Percentiles rank a stretch among this genome's conserved stretches.
These are phyloP conservation scores for Epicauta chinensis DNA, from an alignment of 1,140 invertebrate genomes.

Conservation along the genomic window DNA sequence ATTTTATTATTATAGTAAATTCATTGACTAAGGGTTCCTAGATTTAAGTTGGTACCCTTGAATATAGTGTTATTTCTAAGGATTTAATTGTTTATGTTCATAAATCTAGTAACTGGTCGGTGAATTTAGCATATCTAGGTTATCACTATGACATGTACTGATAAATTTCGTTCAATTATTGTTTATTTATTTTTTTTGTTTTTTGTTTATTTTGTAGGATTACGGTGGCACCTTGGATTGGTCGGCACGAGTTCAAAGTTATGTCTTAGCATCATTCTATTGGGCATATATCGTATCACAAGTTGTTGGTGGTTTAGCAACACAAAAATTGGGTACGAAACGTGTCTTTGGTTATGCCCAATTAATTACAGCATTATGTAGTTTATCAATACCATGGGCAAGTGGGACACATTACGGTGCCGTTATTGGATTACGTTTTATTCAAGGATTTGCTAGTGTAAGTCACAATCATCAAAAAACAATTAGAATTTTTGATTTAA, in stretches of 20 bases:
- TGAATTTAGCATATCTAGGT: no score
- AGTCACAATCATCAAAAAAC: conserved; percentile 26
- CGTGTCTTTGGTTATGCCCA: conserved; percentile 69
- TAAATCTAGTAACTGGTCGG: no score
- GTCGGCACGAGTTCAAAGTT: conserved; percentile 53
- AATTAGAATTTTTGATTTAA: neutral
- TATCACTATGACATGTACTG: no score
- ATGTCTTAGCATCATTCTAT: conserved; percentile 62
- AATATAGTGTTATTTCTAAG: no score
- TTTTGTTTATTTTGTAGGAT: conserved; percentile 19
- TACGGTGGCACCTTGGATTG: conserved; percentile 54
- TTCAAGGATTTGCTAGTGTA: conserved; percentile 63
- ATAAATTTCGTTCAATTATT: no score
- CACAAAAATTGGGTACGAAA: conserved; percentile 73
- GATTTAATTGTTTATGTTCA: no score
- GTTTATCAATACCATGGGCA: conserved; percentile 57
- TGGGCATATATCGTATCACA: conserved; percentile 68
- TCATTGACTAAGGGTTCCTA: no score
- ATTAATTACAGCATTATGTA: conserved; percentile 59
- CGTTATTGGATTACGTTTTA: conserved; percentile 56
- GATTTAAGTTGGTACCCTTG: no score
- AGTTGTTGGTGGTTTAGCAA: conserved; percentile 64
- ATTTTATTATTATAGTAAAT: no score
- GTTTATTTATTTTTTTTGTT: no score
- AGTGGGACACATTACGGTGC: conserved; percentile 54